These are phyloP conservation scores for Podarcis lilfordi DNA, from an alignment of 2,797 vertebrate species.

Conservation along the genomic window DNA sequence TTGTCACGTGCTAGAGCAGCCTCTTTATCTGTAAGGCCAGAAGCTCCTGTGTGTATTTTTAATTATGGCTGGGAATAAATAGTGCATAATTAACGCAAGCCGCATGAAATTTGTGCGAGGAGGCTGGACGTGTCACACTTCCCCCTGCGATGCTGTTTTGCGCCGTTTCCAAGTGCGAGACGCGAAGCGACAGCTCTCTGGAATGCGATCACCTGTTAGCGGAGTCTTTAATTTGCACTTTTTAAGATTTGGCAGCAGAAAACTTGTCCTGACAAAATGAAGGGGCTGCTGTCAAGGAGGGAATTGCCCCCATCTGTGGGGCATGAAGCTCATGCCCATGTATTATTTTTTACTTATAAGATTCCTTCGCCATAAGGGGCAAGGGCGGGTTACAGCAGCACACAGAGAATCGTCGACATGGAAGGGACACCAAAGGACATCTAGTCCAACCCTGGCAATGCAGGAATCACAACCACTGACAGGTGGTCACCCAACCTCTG, in stretches of 20 bases:
- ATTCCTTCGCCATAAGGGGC: too few species aligned
- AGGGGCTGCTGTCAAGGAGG: background rate
- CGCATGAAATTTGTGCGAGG: background rate
- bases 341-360: too few species aligned
- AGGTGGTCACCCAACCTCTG: too few species aligned
- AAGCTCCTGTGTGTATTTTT: background rate
- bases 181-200: background rate
- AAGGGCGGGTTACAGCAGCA: too few species aligned
- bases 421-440: too few species aligned
- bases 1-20: background rate
- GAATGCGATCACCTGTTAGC: background rate
- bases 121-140: background rate
- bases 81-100: background rate
- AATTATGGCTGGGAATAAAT: background rate
- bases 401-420: too few species aligned
- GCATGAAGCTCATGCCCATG: background rate
- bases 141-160: background rate
- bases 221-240: slow-evolving; percentile 15
- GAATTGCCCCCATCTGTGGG: background rate
- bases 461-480: too few species aligned
- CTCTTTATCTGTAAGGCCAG: background rate
- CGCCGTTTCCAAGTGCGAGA: slow-evolving; percentile 3
- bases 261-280: background rate
- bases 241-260: background rate
- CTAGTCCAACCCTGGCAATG: too few species aligned